These are phyloP conservation scores for Heterohyrax brucei DNA, from an alignment of 2,797 vertebrate genomes.

Conservation along the genomic window DNA sequence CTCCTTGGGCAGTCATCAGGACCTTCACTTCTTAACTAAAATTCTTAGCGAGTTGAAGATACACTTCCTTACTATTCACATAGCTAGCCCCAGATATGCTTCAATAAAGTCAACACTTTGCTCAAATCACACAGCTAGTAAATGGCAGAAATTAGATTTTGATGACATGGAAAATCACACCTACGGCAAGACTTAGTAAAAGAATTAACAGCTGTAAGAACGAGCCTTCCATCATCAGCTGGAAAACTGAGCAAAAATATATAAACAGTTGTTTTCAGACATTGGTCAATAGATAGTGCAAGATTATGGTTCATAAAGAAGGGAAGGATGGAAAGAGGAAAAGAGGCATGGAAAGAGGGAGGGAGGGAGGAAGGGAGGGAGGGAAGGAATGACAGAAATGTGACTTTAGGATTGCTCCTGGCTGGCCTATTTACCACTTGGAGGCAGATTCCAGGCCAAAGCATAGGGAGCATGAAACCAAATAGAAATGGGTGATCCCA, in stretches of 20 bases:
- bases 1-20: not conserved
- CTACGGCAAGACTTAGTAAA: not conserved
- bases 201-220: not conserved
- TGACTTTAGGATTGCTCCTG: not conserved
- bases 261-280: not conserved
- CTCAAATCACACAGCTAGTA: constrained; percentile 8
- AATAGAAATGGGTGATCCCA: not conserved
- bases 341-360: too few species aligned
- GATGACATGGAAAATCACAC: constrained; percentile 10
- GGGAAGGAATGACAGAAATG: not conserved
- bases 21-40: constrained; percentile 1
- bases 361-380: too few species aligned
- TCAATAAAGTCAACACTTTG: constrained; percentile 29
- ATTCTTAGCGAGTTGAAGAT: constrained; percentile 1
- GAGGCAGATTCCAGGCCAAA: not conserved
- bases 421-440: not conserved
- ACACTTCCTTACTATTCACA: not conserved
- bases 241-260: not conserved
- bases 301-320: not conserved
- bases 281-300: not conserved
- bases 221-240: not conserved
- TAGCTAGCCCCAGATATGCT: constrained; percentile 5
- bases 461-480: not conserved
- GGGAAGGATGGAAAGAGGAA: too few species aligned
- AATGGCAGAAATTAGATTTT: constrained; percentile 55